Evolutionary conservation across 1,140 invertebrate species (phyloP).

Genomic region (Thrips palmi): DNA sequence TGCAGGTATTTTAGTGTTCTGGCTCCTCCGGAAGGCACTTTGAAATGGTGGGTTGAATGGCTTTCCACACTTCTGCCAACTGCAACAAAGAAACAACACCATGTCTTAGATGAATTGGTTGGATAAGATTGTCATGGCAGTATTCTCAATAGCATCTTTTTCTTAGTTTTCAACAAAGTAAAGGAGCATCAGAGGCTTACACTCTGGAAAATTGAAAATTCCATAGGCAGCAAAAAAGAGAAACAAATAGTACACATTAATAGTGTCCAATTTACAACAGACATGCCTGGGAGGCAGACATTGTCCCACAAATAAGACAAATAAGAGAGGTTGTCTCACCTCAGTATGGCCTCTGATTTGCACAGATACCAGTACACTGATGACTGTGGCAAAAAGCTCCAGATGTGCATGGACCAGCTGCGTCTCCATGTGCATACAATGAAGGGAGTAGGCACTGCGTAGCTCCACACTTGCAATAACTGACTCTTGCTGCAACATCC

Average conservation of each 20-base stretch:
- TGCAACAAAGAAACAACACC: slow-evolving; percentile 20
- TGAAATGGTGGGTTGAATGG: slow-evolving; percentile 32
- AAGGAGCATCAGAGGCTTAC: not conserved
- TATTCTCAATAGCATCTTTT: slow-evolving; percentile 5
- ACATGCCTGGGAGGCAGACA: too few species aligned
- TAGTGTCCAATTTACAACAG: not conserved
- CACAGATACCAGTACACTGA: slow-evolving; percentile 38
- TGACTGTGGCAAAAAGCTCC: slow-evolving; percentile 40
- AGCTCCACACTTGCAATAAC: slow-evolving; percentile 50
- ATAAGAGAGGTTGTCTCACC: slow-evolving; percentile 28
- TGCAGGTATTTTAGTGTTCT: too few species aligned
- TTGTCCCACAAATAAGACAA: not conserved
- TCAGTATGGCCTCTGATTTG: slow-evolving; percentile 40
- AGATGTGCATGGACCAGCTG: slow-evolving; percentile 48
- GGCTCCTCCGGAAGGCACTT: slow-evolving; percentile 33
- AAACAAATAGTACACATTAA: slow-evolving; percentile 1
- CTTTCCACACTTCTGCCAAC: slow-evolving; percentile 35
- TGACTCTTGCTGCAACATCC: slow-evolving; percentile 49
- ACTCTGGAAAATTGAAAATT: slow-evolving; percentile 4
- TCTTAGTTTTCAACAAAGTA: slow-evolving; percentile 1
- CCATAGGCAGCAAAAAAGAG: slow-evolving; percentile 7
- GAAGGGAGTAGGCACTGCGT: slow-evolving; percentile 45
- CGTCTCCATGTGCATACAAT: slow-evolving; percentile 54
- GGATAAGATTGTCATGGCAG: slow-evolving; percentile 1
- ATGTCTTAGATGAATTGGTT: not conserved